Evolutionary conservation across 92 coral and sea anemone genomes (phyloP), one percentile per base, ranked within the genome.

Genomic region (Bergia sp.): DNA sequence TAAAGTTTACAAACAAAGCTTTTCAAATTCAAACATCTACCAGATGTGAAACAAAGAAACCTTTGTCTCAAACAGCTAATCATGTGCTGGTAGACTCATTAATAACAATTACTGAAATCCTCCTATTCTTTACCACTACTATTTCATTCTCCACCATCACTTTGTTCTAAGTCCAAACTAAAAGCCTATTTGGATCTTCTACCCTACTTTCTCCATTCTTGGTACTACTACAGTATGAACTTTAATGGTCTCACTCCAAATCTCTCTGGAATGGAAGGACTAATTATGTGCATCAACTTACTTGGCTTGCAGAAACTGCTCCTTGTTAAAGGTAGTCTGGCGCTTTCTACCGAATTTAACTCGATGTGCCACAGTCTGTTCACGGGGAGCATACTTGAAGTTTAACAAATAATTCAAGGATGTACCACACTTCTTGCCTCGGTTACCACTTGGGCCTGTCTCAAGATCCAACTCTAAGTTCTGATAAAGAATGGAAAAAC

Each of bases 271-370:
- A 8, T 50, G 23, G 5, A 61, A 86, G 12, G 45, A 1, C 44
- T 13, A 6, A 37, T 57, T 66, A 36, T 8, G 8, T 40, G 1
- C 7, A 8, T 18, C 2, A 47, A 84, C 95, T 92, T 88, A 96
- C 99, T 96, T 96, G 77, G 99, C 99, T 92, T 96, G 99, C 41
- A 96, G 86, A 83, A 96, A 96, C 72, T 93, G 93, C 80, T 96
- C 99, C 83, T 96, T 96, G 88, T 95, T 96, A 85, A 93, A 96
- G 45, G 92, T 85, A 15, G 91, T 82, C 76, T 92, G 93, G 67
- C 89, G 92, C 91, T 92, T 96, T 76, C 90, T 75, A 6, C 89
- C 72, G n/a, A 89, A 77, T 73, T 90, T 93, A 49, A 81, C 69
- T 21, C 90, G 90, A 15, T 86, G 91, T 15, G 49, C 85, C 29